A percentile compares a stretch with the other conserved stretches of the same genome.
Conservation (phyloP, 2,888 invertebrate genomes). For the Masnerella sp. region DNA sequence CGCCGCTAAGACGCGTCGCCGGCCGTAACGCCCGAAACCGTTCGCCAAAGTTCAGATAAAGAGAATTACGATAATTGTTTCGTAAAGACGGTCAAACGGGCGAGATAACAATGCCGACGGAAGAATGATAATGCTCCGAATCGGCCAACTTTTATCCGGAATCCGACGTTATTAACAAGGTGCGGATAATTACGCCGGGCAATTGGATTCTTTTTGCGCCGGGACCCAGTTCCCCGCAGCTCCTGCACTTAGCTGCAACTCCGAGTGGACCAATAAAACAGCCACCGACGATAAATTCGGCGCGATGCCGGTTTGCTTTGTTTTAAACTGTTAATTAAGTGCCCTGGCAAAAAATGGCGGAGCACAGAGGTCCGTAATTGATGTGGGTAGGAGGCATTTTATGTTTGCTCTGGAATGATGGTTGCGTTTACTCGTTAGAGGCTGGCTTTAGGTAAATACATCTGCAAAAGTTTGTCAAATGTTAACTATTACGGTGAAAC, state of each 20-base stretch:
- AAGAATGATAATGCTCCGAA: conserved; percentile 46
- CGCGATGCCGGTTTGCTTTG: conserved; percentile 7
- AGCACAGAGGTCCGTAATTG: not conserved
- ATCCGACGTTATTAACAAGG: conserved; percentile 51
- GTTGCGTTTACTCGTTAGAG: too few species aligned
- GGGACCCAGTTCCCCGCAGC: conserved; percentile 8
- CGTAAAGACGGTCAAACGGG: conserved; percentile 52
- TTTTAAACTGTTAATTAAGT: conserved; percentile 9
- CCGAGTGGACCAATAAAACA: not conserved
- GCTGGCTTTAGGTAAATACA: too few species aligned
- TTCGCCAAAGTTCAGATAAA: conserved; percentile 58
- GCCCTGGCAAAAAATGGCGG: not conserved
- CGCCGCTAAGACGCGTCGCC: conserved; percentile 6
- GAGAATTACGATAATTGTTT: conserved; percentile 61
- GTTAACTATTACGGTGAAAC: too few species aligned
- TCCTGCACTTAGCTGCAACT: conserved; percentile 9
- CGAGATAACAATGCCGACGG: conserved; percentile 39
- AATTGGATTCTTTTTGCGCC: conserved; percentile 20
- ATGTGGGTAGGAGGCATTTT: not conserved
- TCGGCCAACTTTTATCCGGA: conserved; percentile 33
- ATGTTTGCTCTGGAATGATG: not conserved
- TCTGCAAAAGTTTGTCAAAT: too few species aligned
- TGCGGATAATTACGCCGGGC: conserved; percentile 33
- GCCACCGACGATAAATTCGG: conserved; percentile 4
- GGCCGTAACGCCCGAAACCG: conserved; percentile 45